Evolutionary conservation across 1,140 invertebrate species (phyloP).

Genomic region (Ptiloglossa arizonensis): DNA sequence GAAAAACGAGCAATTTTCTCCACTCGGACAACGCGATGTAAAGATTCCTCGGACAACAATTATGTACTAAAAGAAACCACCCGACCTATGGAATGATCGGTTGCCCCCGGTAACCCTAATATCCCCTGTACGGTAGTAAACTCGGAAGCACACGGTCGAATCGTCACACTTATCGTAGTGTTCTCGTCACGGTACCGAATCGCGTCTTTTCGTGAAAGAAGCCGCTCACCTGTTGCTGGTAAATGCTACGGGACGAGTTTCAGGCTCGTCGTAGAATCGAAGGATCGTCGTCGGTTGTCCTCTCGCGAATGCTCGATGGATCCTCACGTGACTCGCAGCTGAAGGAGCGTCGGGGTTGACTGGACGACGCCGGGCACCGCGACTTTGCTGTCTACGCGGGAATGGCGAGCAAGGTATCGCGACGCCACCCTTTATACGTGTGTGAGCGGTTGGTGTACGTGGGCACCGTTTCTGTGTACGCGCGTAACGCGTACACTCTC

Average conservation of each 20-base stretch:
- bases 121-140: no score
- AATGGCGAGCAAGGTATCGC: conserved; percentile 69
- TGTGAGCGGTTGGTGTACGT: conserved; percentile 40
- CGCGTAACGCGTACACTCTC: background rate
- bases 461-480: conserved; percentile 5
- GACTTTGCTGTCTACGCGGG: conserved; percentile 65
- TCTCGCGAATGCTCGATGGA: background rate
- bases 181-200: no score
- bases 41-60: no score
- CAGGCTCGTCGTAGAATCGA: conserved; percentile 5
- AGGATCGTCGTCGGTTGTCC: background rate
- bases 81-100: no score
- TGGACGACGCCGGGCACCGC: conserved; percentile 29
- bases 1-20: no score
- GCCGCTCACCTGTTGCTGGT: conserved; percentile 70
- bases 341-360: background rate
- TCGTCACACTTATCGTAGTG: no score
- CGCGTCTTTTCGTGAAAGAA: background rate
- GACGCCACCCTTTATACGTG: conserved; percentile 71
- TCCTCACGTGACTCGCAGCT: conserved; percentile 13
- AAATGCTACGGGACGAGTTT: conserved; percentile 1
- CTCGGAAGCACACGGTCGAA: no score
- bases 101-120: no score
- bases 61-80: no score
- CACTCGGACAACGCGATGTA: no score